phyloP scores from a whole-genome alignment of 2,113 vertebrate genomes.

The Paramormyrops kingsleyae region DNA sequence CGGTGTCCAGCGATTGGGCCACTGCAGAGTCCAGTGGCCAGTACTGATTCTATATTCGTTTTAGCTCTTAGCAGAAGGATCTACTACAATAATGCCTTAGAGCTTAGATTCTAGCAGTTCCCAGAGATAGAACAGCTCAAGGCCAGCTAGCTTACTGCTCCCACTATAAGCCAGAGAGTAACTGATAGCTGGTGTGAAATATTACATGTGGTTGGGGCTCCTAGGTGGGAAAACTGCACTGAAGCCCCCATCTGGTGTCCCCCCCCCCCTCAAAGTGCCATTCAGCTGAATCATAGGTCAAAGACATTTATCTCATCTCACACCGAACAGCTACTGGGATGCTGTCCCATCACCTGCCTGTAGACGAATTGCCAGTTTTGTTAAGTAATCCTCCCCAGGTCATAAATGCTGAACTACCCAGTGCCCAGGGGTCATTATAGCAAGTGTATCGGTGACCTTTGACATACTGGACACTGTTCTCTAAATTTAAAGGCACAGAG shows the following conservation, averaged over 20 bases:
- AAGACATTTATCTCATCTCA: not conserved
- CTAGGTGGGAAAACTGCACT: not conserved
- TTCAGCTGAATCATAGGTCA: slow-evolving; percentile 14
- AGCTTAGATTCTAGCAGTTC: not conserved
- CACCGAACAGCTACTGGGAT: not conserved
- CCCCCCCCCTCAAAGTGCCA: not conserved
- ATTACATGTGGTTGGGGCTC: not conserved
- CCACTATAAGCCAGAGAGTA: slow-evolving; percentile 26
- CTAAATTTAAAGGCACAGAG: not conserved
- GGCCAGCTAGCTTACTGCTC: slow-evolving; percentile 15
- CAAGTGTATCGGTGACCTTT: not conserved
- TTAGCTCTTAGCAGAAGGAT: not conserved
- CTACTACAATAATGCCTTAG: not conserved
- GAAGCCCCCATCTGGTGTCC: not conserved
- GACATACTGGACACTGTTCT: not conserved
- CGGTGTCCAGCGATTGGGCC: not conserved
- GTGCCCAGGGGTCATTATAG: not conserved
- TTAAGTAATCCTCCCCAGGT: not conserved
- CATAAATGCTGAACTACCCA: not conserved
- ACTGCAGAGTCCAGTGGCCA: slow-evolving; percentile 20
- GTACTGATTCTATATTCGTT: not conserved
- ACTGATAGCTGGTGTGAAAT: slow-evolving; percentile 13
- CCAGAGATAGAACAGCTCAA: slow-evolving; percentile 21
- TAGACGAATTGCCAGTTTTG: not conserved
- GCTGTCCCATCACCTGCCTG: not conserved